Percentiles rank a stretch among this genome's conserved stretches.
Conservation (phyloP, 2,797 vertebrate genomes). For the Mus spretus region DNA sequence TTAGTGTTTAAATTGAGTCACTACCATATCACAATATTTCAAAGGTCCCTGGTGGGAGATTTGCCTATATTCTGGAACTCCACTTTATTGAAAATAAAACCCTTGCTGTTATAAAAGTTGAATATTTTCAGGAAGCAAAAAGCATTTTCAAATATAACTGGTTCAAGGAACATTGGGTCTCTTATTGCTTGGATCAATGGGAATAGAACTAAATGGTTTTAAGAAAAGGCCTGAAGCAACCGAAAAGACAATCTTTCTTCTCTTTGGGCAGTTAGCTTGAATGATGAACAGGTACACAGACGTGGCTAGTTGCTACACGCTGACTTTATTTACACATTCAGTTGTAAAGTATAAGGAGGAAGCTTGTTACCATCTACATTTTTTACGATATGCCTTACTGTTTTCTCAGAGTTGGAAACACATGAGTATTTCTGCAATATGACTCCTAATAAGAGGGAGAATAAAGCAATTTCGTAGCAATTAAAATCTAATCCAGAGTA, state of each 20-base stretch:
- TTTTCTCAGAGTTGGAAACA: constrained; percentile 60
- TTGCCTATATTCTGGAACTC: constrained; percentile 73
- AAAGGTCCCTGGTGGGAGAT: constrained; percentile 66
- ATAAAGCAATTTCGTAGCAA: constrained; percentile 55
- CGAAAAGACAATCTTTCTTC: constrained; percentile 70
- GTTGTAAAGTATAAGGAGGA: constrained; percentile 62
- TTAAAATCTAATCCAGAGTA: constrained; percentile 61
- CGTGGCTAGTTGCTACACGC: constrained; percentile 53
- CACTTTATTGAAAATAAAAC: constrained; percentile 75
- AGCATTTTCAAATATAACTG: constrained; percentile 77
- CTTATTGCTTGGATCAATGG: constrained; percentile 78
- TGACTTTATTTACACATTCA: constrained; percentile 77
- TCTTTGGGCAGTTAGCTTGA: constrained; percentile 54
- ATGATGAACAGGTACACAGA: constrained; percentile 56
- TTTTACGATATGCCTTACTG: constrained; percentile 20
- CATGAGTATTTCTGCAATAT: constrained; percentile 64
- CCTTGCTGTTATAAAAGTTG: constrained; percentile 72
- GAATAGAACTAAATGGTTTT: constrained; percentile 76
- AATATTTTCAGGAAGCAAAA: constrained; percentile 72
- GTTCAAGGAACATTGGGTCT: constrained; percentile 80
- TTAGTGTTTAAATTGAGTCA: constrained; percentile 74
- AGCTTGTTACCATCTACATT: constrained; percentile 3
- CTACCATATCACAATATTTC: constrained; percentile 66
- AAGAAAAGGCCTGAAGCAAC: constrained; percentile 67
- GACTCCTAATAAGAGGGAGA: constrained; percentile 54